phyloP scores from a whole-genome alignment of 2,797 vertebrate species.

The Cercopithecus mitis region DNA sequence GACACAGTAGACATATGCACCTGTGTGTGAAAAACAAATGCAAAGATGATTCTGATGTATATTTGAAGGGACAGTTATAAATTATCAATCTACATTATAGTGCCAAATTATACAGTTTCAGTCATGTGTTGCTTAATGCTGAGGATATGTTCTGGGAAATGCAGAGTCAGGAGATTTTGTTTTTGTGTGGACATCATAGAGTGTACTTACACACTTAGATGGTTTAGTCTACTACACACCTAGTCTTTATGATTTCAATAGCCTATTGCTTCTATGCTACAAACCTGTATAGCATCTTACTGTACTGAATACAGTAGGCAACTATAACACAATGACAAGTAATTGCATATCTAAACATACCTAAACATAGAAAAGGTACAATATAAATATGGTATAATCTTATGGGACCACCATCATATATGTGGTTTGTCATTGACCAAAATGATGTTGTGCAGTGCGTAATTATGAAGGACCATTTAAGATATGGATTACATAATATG shows the following conservation, averaged over 20 bases:
- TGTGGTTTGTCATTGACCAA: not conserved
- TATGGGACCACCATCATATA: not conserved
- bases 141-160: not conserved
- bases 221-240: not conserved
- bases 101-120: not conserved
- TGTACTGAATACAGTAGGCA: not conserved
- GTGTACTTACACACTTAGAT: not conserved
- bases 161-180: not conserved
- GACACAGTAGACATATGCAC: not conserved
- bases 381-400: not conserved
- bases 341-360: not conserved
- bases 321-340: not conserved
- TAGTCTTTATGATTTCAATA: not conserved
- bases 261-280: not conserved
- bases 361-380: not conserved
- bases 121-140: not conserved
- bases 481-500: not conserved
- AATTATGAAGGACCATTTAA: not conserved
- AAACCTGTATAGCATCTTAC: not conserved
- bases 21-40: not conserved
- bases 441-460: not conserved
- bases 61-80: not conserved
- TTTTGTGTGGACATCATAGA: not conserved
- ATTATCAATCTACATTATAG: not conserved
- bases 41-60: not conserved